These are phyloP conservation scores for Microcebus murinus DNA, from an alignment of 2,113 vertebrate species.

Conservation along the genomic window DNA sequence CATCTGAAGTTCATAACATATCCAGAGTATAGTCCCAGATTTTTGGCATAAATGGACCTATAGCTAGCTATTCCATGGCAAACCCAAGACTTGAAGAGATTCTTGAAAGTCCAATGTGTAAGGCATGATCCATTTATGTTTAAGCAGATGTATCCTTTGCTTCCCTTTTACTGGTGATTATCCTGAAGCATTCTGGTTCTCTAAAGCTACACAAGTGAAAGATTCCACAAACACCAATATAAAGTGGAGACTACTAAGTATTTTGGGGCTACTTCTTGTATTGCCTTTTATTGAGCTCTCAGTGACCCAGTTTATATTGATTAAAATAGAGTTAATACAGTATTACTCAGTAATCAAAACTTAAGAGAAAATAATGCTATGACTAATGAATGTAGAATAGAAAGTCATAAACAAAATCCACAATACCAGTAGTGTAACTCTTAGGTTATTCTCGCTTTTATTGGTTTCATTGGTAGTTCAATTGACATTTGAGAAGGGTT, in stretches of 20 bases:
- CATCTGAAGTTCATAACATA: not conserved
- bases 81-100: not conserved
- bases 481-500: not conserved
- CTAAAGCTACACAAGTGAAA: not conserved
- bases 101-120: not conserved
- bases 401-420: not conserved
- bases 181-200: not conserved
- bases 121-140: not conserved
- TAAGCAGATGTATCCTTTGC: not conserved
- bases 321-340: not conserved
- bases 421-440: not conserved
- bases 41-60: not conserved
- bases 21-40: not conserved
- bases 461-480: not conserved
- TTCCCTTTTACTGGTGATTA: not conserved
- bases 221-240: not conserved
- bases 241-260: not conserved
- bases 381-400: not conserved
- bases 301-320: not conserved
- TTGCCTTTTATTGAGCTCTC: not conserved
- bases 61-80: not conserved
- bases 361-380: not conserved
- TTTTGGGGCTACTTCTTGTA: not conserved
- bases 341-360: not conserved
- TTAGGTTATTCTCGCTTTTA: not conserved